Evolutionary conservation across 2,113 vertebrate species (phyloP).

Genomic region (Reinhardtius hippoglossoides): DNA sequence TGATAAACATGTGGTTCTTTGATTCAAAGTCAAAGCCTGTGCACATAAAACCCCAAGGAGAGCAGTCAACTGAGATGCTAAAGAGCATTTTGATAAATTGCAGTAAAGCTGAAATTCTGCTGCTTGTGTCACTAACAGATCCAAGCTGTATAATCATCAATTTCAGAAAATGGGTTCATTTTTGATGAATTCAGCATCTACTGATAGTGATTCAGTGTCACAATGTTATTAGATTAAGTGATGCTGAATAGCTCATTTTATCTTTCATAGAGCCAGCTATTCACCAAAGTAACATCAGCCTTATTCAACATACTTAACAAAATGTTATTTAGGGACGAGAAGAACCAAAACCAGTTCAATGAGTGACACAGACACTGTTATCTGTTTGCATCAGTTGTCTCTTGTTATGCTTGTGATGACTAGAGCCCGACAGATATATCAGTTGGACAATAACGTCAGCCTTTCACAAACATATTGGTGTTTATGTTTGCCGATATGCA

Average conservation of each 20-base stretch:
- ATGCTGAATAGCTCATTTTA: slow-evolving; percentile 5
- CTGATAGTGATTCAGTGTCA: neutral
- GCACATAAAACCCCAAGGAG: slow-evolving; percentile 1
- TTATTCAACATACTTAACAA: neutral
- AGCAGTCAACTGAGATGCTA: slow-evolving; percentile 26
- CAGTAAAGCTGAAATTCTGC: slow-evolving; percentile 7
- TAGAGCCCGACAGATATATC: too few species aligned
- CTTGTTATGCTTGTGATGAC: too few species aligned
- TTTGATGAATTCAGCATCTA: neutral
- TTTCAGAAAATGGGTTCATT: neutral
- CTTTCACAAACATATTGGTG: too few species aligned
- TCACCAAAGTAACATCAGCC: neutral
- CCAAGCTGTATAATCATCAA: slow-evolving; percentile 1
- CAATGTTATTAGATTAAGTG: neutral
- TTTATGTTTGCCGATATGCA: too few species aligned
- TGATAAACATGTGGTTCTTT: neutral
- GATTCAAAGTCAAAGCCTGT: neutral
- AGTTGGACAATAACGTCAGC: too few species aligned
- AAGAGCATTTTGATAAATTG: slow-evolving; percentile 19
- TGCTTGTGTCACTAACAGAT: neutral
- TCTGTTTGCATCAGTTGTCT: too few species aligned
- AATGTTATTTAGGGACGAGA: neutral
- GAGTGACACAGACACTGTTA: neutral
- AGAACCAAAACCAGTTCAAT: neutral
- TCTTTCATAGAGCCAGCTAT: neutral